Percentiles rank a stretch among this genome's conserved stretches.
phyloP scores from a whole-genome alignment of 2,113 vertebrate species.

The Bagarius yarrelli region DNA sequence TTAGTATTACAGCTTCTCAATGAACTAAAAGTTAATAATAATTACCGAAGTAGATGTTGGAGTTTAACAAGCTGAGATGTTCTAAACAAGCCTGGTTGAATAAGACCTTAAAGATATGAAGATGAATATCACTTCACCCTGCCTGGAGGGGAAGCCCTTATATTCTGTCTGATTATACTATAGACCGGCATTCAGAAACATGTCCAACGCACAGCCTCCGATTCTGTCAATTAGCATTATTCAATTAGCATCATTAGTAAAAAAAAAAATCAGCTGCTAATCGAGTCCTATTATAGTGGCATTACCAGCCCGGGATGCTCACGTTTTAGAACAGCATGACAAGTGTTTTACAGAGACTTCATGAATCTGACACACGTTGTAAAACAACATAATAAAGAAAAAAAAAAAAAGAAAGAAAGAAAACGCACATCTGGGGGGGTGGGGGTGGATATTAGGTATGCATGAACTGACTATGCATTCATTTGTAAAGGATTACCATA shows the following conservation, averaged over 20 bases:
- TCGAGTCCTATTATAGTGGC: conserved; percentile 68
- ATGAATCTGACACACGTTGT: conserved; percentile 9
- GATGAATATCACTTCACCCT: conserved; percentile 59
- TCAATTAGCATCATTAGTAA: conserved; percentile 77
- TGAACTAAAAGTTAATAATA: conserved; percentile 75
- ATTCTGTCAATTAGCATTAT: conserved; percentile 73
- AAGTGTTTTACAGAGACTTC: conserved; percentile 43
- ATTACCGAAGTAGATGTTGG: conserved; percentile 48
- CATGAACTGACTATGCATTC: conserved; percentile 46
- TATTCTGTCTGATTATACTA: conserved; percentile 72
- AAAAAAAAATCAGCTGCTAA: conserved; percentile 70
- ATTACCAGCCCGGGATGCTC: conserved; percentile 68
- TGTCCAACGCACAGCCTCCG: conserved; percentile 68
- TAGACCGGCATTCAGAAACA: conserved; percentile 73
- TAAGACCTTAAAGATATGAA: conserved; percentile 62
- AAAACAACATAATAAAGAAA: conserved; percentile 35
- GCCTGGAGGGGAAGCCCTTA: conserved; percentile 69
- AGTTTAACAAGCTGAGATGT: conserved; percentile 54
- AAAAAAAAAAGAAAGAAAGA: neutral
- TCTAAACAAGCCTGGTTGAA: conserved; percentile 62
- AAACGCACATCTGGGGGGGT: conserved; percentile 24
- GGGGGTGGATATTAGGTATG: conserved; percentile 31
- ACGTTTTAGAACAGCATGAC: conserved; percentile 50
- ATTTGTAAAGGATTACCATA: conserved; percentile 47
- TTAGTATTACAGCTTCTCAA: conserved; percentile 73